Base-by-base conservation (phyloP, 1,140 invertebrate species). In the Ceratitis capitata region DNA sequence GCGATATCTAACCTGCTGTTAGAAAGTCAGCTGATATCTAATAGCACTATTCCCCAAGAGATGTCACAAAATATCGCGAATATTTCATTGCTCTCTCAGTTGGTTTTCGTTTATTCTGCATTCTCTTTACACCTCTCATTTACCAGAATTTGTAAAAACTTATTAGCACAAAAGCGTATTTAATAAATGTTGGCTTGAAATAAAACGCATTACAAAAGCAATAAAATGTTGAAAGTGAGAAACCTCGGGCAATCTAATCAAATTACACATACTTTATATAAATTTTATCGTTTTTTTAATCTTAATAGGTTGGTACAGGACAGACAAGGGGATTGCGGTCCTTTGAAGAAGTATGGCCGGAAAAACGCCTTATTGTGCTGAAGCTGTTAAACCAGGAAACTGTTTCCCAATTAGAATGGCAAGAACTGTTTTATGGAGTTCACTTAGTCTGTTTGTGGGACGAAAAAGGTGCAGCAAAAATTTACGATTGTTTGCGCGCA, bases 371-470 rank as follows among this genome's bases (percentile, higher is more conserved):
- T 12, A 97, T 97, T 87, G 97, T 99, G 58, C 92, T 98, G 74
- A 98, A 99, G 86, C 86, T 92, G 47, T 92, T 99, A 51, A 95
- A 97, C 88, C 98, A 99, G 92, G 97, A 99, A 91, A 94, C 96
- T 39, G 98, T 99, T 0, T 96, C 96, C n/a, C 95, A 97, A 90
- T 94, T 93, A 87, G 98, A 99, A 94, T 99, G 98, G 98, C 98
- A 99, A 92, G 98, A 98, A 92, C 93, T 99, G 86, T 99, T 99
- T 93, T 98, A 97, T 93, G 96, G 96, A 74, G 97, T 99, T 10
- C 98, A 99, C 93, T 94, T 96, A 78, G 97, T 99, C 10, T 99
- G 98, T 92, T 91, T 99, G 23, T 99, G 98, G 98, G 98, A 99
- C 93, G 98, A 99, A 88, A 98, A 98, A 93, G 98, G 98, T 3